Percentiles rank a stretch among this genome's conserved stretches.
These are phyloP conservation scores for Orchesellides sinensis DNA, from an alignment of 2,888 invertebrate species.

Conservation along the genomic window DNA sequence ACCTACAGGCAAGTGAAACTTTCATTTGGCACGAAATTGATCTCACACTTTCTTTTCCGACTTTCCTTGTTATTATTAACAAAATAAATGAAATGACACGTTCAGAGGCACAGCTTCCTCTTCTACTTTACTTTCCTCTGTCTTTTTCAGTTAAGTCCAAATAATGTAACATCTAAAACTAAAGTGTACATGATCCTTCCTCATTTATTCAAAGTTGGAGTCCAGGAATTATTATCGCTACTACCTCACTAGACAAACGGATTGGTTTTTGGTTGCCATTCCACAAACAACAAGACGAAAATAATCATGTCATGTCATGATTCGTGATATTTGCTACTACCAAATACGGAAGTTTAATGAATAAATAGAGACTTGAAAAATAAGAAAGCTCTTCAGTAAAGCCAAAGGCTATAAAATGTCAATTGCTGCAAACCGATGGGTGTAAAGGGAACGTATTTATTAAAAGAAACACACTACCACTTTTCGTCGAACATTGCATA, in stretches of 20 bases:
- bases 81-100: slow-evolving; percentile 75
- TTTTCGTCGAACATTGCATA: slow-evolving; percentile 4
- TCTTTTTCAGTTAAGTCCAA: slow-evolving; percentile 44
- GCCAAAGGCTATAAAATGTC: background rate
- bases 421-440: slow-evolving; percentile 1
- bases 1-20: slow-evolving; percentile 52
- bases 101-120: slow-evolving; percentile 38
- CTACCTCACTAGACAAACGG: slow-evolving; percentile 7
- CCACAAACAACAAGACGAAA: too few species aligned
- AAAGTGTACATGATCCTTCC: slow-evolving; percentile 43
- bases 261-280: slow-evolving; percentile 48
- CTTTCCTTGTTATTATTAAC: slow-evolving; percentile 70
- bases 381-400: background rate
- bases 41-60: slow-evolving; percentile 56
- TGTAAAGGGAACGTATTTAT: background rate
- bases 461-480: background rate
- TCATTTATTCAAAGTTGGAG: slow-evolving; percentile 65
- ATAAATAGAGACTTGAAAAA: background rate
- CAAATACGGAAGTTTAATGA: background rate
- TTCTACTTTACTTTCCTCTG: slow-evolving; percentile 15
- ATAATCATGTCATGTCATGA: background rate
- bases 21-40: slow-evolving; percentile 72
- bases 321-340: background rate
- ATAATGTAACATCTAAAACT: slow-evolving; percentile 33
- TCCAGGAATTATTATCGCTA: slow-evolving; percentile 26